These are phyloP conservation scores for Philopotamus ludificatus DNA, from an alignment of 1,140 invertebrate genomes.

Conservation along the genomic window DNA sequence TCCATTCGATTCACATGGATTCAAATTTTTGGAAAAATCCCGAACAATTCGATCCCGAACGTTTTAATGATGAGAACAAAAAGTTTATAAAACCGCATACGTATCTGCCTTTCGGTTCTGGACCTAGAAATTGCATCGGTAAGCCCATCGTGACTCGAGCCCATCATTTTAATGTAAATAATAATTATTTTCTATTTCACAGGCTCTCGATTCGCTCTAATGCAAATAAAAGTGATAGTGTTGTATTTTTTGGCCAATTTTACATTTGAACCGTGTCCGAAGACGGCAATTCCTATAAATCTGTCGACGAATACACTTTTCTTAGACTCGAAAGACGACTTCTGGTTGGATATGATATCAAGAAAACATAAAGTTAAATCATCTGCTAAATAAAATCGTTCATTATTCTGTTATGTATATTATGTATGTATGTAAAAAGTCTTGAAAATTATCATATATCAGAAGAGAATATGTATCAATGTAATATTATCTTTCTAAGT, in stretches of 20 bases:
- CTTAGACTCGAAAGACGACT: constrained; percentile 33
- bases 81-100: constrained; percentile 30
- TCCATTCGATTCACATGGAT: constrained; percentile 51
- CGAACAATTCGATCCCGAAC: constrained; percentile 64
- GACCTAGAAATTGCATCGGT: constrained; percentile 63
- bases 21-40: constrained; percentile 60
- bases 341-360: constrained; percentile 29
- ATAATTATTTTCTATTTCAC: constrained; percentile 8
- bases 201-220: constrained; percentile 50
- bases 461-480: background rate
- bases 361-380: too few relatives aligned
- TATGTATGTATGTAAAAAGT: too few relatives aligned
- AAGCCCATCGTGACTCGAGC: background rate
- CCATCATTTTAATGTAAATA: background rate
- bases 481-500: too few relatives aligned
- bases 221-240: constrained; percentile 55
- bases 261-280: constrained; percentile 31
- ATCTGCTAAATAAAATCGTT: too few relatives aligned
- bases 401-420: too few relatives aligned
- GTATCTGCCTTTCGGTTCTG: constrained; percentile 66
- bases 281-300: constrained; percentile 30
- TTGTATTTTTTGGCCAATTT: constrained; percentile 44
- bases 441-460: background rate
- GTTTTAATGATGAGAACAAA: constrained; percentile 52
- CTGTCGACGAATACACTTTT: constrained; percentile 25